phyloP scores from a whole-genome alignment of 2,113 vertebrate genomes.

The Myiozetetes cayanensis region DNA sequence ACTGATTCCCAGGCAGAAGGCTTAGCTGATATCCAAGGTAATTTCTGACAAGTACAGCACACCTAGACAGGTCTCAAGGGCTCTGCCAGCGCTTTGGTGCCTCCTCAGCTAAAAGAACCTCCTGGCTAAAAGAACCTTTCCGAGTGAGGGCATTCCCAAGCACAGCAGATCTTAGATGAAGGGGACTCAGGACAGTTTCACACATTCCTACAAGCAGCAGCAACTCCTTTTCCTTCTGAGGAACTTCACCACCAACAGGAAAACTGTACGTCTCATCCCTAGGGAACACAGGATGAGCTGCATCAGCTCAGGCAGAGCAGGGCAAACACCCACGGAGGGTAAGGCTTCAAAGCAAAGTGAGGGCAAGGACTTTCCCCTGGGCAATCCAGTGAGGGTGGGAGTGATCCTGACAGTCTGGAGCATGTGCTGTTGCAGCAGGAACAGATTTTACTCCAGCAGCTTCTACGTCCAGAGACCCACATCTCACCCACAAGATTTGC shows the following conservation, averaged over 20 bases:
- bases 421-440: not conserved
- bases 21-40: not conserved
- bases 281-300: not conserved
- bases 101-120: not conserved
- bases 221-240: not conserved
- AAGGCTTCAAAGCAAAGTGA: not conserved
- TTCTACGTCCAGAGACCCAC: not conserved
- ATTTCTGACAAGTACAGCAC: not conserved
- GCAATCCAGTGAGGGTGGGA: not conserved
- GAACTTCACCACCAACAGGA: not conserved
- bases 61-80: not conserved
- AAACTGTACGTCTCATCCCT: not conserved
- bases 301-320: not conserved
- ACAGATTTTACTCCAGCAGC: not conserved
- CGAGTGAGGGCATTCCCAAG: not conserved
- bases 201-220: not conserved
- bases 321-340: not conserved
- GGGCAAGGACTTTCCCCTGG: not conserved
- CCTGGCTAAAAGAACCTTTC: not conserved
- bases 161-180: not conserved
- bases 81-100: not conserved
- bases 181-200: not conserved
- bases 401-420: not conserved
- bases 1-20: not conserved
- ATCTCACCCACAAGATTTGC: accelerated